phyloP scores from a whole-genome alignment of 1,140 invertebrate species.

The Chironomus striatipennis region DNA sequence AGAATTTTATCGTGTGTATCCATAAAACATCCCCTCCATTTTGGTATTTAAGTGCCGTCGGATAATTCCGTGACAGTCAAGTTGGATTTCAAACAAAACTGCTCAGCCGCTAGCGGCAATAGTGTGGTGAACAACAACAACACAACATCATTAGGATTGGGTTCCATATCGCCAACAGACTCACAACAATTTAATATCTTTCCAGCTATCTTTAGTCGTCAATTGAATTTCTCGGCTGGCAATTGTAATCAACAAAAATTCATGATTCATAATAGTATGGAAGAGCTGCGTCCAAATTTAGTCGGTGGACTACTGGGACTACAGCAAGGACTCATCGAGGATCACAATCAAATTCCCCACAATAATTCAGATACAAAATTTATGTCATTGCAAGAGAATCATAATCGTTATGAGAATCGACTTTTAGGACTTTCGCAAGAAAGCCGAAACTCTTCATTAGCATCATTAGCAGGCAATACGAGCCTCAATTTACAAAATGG shows the following conservation, averaged over 20 bases:
- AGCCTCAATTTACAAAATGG: constrained; percentile 28
- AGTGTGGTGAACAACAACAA: constrained; percentile 33
- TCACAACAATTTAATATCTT: constrained; percentile 82
- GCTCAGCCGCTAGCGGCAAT: constrained; percentile 42
- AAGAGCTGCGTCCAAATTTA: constrained; percentile 71
- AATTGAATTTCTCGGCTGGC: constrained; percentile 67
- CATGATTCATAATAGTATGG: constrained; percentile 51
- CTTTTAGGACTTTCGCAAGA: constrained; percentile 40
- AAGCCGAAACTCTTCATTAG: constrained; percentile 38
- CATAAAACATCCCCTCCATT: too few species aligned
- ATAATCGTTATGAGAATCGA: constrained; percentile 42
- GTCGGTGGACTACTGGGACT: constrained; percentile 66
- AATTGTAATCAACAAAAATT: constrained; percentile 51
- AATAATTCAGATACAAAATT: constrained; percentile 40
- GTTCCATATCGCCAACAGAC: constrained; percentile 46
- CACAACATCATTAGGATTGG: constrained; percentile 38
- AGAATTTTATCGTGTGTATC: too few species aligned
- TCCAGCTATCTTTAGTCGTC: constrained; percentile 76
- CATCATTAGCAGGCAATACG: constrained; percentile 38
- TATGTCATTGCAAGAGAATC: constrained; percentile 45
- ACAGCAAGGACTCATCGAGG: constrained; percentile 60
- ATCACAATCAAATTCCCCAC: constrained; percentile 55
- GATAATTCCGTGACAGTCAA: constrained; percentile 32
- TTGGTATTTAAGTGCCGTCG: background rate
- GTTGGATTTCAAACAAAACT: constrained; percentile 48